Evolutionary conservation across 1,140 invertebrate species (phyloP).

Genomic region (Cryptotermes secundus): DNA sequence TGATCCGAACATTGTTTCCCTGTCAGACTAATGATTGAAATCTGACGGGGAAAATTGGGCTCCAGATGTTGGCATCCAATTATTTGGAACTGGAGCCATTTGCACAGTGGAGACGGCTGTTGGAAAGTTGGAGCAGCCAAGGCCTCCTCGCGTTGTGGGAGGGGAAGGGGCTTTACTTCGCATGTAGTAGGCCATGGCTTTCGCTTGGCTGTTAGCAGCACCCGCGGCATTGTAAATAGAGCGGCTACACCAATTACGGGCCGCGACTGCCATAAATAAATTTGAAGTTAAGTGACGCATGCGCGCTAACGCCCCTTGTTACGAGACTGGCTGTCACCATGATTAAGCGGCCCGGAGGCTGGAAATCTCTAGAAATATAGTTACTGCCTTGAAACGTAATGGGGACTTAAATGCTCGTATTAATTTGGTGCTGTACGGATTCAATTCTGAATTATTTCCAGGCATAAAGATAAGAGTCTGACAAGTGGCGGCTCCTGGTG

Average conservation of each 20-base stretch:
- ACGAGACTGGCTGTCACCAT: background rate
- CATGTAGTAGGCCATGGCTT: no score
- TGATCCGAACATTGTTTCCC: no score
- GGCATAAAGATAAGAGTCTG: background rate
- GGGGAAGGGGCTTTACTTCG: no score
- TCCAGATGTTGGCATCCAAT: background rate
- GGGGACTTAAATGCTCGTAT: background rate
- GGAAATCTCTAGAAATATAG: background rate
- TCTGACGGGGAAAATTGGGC: no score
- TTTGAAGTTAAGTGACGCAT: background rate
- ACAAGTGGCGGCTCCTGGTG: background rate
- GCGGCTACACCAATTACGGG: background rate
- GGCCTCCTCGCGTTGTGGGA: no score
- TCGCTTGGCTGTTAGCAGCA: background rate
- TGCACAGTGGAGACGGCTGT: background rate
- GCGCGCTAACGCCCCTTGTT: background rate
- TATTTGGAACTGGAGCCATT: background rate
- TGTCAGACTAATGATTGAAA: no score
- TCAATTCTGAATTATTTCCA: background rate
- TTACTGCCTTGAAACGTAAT: background rate
- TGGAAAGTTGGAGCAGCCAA: no score
- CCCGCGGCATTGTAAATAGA: background rate
- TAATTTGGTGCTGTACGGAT: background rate
- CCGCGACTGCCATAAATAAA: background rate
- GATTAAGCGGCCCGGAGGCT: background rate